phyloP scores from a whole-genome alignment of 2,888 invertebrate genomes.

The Xanthorhoe spadicearia region DNA sequence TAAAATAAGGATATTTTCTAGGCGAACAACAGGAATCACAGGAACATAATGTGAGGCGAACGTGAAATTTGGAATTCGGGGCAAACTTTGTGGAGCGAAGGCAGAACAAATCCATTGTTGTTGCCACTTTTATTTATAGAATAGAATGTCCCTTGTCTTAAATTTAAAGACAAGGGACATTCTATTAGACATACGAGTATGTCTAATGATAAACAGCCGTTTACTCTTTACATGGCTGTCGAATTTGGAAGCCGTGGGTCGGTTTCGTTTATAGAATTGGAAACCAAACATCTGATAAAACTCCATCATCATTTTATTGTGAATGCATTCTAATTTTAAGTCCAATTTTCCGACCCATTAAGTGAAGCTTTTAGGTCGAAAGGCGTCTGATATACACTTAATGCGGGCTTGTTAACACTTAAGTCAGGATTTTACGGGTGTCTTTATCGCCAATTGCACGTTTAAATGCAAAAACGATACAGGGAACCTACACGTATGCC shows the following conservation, averaged over 20 bases:
- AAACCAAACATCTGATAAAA: conserved; percentile 60
- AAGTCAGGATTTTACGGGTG: conserved; percentile 73
- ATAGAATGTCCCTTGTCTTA: no score
- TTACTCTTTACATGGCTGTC: background rate
- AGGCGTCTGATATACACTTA: conserved; percentile 58
- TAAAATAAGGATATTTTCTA: no score
- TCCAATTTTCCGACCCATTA: conserved; percentile 53
- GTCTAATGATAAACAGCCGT: no score
- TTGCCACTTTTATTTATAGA: no score
- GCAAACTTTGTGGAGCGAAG: no score
- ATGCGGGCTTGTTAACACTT: conserved; percentile 62
- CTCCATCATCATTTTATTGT: conserved; percentile 61
- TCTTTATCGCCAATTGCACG: conserved; percentile 68
- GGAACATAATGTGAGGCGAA: no score
- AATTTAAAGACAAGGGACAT: no score
- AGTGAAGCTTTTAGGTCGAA: conserved; percentile 56
- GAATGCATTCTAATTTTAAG: conserved; percentile 59
- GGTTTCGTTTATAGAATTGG: conserved; percentile 48
- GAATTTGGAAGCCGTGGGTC: conserved; percentile 33
- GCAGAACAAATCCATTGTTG: no score
- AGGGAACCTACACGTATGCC: conserved; percentile 54
- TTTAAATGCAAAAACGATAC: conserved; percentile 64
- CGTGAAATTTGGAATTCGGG: no score
- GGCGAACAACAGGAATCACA: no score
- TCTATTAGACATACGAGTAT: no score